A percentile compares a stretch with the other conserved stretches of the same genome.
Conservation (phyloP, 2,797 vertebrate genomes). For the Typhlichthys subterraneus region DNA sequence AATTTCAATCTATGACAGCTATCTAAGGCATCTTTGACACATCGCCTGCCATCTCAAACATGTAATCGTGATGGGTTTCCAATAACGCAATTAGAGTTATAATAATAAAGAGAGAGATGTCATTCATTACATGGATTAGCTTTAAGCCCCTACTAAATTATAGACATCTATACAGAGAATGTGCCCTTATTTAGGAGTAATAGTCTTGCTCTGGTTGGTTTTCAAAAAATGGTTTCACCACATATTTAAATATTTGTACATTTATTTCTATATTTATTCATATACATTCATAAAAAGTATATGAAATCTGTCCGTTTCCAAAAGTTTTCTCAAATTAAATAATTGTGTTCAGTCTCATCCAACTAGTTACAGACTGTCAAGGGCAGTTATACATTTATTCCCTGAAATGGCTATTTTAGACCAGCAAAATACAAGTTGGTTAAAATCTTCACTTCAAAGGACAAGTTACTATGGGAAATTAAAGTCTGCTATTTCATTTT, state of each 20-base stretch:
- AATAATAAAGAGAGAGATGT: conserved; percentile 57
- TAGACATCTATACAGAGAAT: conserved; percentile 3
- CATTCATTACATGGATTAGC: conserved; percentile 50
- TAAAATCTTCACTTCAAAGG: conserved; percentile 21
- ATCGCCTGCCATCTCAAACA: conserved; percentile 36
- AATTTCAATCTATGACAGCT: conserved; percentile 9
- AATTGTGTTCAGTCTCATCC: neutral
- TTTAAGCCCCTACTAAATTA: conserved; percentile 24
- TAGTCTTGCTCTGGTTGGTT: conserved; percentile 22
- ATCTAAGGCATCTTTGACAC: conserved; percentile 25
- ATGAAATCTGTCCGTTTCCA: no score
- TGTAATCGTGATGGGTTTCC: conserved; percentile 41
- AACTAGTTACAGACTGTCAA: neutral
- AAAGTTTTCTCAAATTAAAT: no score
- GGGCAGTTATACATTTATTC: neutral
- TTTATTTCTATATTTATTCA: neutral
- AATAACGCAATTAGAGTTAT: conserved; percentile 59
- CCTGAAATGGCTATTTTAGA: neutral
- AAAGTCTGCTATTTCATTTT: conserved; percentile 6
- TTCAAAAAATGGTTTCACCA: neutral
- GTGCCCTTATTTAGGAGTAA: conserved; percentile 6
- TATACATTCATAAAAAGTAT: no score
- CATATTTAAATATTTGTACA: neutral
- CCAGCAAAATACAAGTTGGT: conserved; percentile 8
- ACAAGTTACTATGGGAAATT: neutral